Conservation (phyloP, 2,888 invertebrate species). For the Hydroisotoma schaefferi region DNA sequence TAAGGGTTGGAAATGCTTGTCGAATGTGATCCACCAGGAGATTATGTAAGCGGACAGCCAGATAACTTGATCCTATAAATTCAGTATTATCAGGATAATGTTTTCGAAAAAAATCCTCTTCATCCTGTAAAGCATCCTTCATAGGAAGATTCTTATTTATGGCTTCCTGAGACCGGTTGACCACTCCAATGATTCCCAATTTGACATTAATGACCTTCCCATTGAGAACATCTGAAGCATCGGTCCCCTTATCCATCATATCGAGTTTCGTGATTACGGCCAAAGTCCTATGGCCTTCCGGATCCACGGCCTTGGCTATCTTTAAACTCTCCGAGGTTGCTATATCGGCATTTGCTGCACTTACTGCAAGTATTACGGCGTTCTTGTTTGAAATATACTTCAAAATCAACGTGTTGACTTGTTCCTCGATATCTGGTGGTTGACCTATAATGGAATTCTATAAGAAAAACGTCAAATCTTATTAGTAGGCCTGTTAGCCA, state of each 20-base stretch:
- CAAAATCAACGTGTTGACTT: constrained; percentile 82
- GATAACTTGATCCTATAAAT: constrained; percentile 90
- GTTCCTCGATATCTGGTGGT: constrained; percentile 92
- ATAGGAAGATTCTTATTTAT: constrained; percentile 54
- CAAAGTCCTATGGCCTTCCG: constrained; percentile 85
- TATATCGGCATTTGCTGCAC: constrained; percentile 99
- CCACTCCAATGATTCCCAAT: constrained; percentile 96
- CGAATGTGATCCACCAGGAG: constrained; percentile 98
- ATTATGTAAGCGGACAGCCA: constrained; percentile 93
- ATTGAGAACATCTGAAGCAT: constrained; percentile 96
- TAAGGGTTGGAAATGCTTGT: constrained; percentile 95
- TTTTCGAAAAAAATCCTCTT: constrained; percentile 85
- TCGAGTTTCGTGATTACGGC: constrained; percentile 98
- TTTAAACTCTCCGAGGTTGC: constrained; percentile 97
- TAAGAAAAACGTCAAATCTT: neutral
- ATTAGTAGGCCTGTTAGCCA: too few species aligned
- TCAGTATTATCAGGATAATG: constrained; percentile 96
- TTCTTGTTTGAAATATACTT: constrained; percentile 94
- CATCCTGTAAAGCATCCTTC: constrained; percentile 83
- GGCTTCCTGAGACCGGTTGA: constrained; percentile 96
- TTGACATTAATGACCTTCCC: constrained; percentile 97
- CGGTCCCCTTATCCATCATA: constrained; percentile 98
- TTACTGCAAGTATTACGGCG: constrained; percentile 94
- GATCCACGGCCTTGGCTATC: constrained; percentile 91
- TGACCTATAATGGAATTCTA: constrained; percentile 88